These are phyloP conservation scores for Antheraea yamamai DNA, from an alignment of 2,888 invertebrate genomes.

Conservation along the genomic window DNA sequence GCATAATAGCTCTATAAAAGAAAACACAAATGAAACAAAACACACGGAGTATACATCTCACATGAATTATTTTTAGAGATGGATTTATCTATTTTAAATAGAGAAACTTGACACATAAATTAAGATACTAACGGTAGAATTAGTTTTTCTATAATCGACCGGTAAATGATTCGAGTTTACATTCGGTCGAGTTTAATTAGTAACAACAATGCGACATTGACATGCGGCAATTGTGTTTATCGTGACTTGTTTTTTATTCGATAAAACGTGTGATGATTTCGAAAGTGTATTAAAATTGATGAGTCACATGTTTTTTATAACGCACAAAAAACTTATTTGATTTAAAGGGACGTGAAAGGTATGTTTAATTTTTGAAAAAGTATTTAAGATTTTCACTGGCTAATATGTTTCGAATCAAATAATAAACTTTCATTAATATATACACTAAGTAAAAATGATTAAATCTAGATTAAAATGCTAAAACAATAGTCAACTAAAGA, in stretches of 20 bases:
- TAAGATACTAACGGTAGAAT: neutral
- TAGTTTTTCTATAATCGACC: neutral
- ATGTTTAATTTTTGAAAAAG: neutral
- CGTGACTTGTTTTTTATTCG: slow-evolving; percentile 10
- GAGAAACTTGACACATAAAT: no score
- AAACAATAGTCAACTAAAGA: no score
- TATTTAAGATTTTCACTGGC: no score
- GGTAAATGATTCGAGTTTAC: neutral
- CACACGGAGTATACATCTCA: no score
- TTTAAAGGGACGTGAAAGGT: neutral
- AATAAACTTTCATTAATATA: no score
- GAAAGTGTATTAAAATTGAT: slow-evolving; percentile 4
- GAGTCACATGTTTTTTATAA: neutral
- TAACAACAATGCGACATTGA: slow-evolving; percentile 1
- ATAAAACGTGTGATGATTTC: slow-evolving; percentile 4
- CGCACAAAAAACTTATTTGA: neutral
- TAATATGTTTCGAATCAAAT: no score
- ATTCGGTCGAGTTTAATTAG: neutral
- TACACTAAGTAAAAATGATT: no score
- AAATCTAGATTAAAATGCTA: no score
- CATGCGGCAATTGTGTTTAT: slow-evolving; percentile 7
- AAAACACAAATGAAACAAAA: no score
- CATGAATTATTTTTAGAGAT: no score
- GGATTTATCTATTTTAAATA: no score
- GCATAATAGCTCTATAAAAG: no score